Evolutionary conservation across 1,140 invertebrate species (phyloP).

Genomic region (Zaprionus taronus): DNA sequence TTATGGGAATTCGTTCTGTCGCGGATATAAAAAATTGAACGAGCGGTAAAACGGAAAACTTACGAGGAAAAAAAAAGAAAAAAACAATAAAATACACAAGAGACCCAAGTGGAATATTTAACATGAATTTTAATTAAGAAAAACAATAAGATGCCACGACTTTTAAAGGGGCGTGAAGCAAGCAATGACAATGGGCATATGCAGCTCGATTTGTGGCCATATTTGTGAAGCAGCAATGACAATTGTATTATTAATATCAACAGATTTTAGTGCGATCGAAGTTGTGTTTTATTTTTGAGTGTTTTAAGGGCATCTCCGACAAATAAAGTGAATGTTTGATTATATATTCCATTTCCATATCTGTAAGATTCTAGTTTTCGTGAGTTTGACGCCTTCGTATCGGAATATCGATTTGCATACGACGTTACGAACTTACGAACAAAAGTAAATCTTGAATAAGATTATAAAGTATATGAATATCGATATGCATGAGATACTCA

Average conservation of each 20-base stretch:
- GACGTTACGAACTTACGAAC: background rate
- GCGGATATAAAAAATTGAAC: background rate
- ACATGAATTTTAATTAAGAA: slow-evolving; percentile 15
- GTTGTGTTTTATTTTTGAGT: too few species aligned
- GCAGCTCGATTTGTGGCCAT: background rate
- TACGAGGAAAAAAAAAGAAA: slow-evolving; percentile 1
- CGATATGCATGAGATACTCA: slow-evolving; percentile 6
- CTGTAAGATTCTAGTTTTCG: slow-evolving; percentile 23
- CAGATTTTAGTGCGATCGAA: too few species aligned
- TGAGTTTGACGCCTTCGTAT: slow-evolving; percentile 9
- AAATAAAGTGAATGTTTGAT: background rate
- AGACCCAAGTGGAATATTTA: slow-evolving; percentile 4
- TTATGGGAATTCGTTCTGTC: slow-evolving; percentile 12
- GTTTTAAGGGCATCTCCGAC: background rate
- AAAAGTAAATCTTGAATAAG: background rate
- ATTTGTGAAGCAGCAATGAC: background rate
- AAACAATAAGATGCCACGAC: slow-evolving; percentile 1
- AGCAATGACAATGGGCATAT: background rate
- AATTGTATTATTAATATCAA: background rate
- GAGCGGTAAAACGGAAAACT: background rate
- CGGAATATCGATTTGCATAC: slow-evolving; percentile 25
- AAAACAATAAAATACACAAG: background rate
- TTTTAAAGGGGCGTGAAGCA: background rate
- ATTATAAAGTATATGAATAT: background rate
- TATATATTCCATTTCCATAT: slow-evolving; percentile 19